Evolutionary conservation across 2,113 vertebrate species (phyloP).

Genomic region (Platanista minor): DNA sequence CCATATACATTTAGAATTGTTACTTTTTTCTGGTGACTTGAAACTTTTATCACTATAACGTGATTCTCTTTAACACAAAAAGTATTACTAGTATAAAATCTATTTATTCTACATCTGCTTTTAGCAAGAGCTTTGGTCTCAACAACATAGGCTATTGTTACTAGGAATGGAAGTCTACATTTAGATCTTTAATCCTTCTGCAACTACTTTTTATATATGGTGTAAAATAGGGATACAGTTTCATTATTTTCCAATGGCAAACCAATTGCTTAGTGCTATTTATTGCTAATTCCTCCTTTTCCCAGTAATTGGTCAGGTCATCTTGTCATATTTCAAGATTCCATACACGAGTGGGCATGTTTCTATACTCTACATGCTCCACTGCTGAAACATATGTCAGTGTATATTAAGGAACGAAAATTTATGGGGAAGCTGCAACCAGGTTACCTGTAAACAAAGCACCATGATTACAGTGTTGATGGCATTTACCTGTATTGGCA

Average conservation of each 20-base stretch:
- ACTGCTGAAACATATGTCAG: not conserved
- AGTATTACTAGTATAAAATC: not conserved
- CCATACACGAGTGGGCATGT: no score
- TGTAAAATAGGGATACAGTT: not conserved
- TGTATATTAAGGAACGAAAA: not conserved
- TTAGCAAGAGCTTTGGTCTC: not conserved
- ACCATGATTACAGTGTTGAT: rapidly evolving
- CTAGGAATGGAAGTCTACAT: not conserved
- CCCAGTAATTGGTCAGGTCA: not conserved
- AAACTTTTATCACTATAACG: not conserved
- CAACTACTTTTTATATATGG: not conserved
- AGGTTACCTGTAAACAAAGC: not conserved
- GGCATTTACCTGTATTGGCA: not conserved
- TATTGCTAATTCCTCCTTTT: not conserved
- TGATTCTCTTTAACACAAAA: not conserved
- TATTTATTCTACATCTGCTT: not conserved
- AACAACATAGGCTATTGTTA: not conserved
- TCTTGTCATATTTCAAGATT: not conserved
- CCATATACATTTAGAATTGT: not conserved
- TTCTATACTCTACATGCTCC: not conserved
- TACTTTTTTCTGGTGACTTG: not conserved
- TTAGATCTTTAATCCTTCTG: not conserved
- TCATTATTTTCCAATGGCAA: not conserved
- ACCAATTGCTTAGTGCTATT: not conserved
- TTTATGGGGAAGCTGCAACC: not conserved